Conservation (phyloP, 2,113 vertebrate species). For the Indicator maculatus region DNA sequence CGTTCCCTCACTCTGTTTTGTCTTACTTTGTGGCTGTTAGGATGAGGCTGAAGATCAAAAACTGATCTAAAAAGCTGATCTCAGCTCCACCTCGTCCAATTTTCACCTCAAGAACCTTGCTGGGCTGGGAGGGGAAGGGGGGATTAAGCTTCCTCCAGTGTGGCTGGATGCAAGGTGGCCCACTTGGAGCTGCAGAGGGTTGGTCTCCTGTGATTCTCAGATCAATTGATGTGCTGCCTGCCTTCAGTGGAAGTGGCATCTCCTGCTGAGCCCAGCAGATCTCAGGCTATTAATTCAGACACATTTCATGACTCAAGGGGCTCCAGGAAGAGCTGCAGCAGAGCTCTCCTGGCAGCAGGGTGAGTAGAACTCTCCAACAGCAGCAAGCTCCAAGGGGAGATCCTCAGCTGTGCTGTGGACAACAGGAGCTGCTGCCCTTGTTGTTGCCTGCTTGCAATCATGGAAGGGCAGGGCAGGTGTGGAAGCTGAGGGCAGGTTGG, state of each 20-base stretch:
- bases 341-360: background rate
- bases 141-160: background rate
- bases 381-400: background rate
- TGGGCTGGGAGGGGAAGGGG: background rate
- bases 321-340: background rate
- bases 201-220: background rate
- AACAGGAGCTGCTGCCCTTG: background rate
- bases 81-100: background rate
- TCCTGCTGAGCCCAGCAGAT: background rate
- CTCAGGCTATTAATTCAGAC: background rate
- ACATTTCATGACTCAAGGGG: background rate
- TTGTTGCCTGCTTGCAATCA: background rate
- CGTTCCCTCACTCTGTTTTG: background rate
- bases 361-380: background rate
- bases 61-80: background rate
- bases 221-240: background rate
- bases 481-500: no score
- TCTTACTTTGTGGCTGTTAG: background rate
- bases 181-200: background rate
- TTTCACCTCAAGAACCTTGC: background rate
- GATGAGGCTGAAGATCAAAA: background rate
- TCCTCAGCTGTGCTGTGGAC: rapidly evolving
- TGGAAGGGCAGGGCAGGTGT: background rate
- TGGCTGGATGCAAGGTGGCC: rapidly evolving
- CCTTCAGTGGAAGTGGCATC: background rate